These are phyloP conservation scores for Ageneiosus marmoratus DNA, from an alignment of 2,113 vertebrate species.

Conservation along the genomic window DNA sequence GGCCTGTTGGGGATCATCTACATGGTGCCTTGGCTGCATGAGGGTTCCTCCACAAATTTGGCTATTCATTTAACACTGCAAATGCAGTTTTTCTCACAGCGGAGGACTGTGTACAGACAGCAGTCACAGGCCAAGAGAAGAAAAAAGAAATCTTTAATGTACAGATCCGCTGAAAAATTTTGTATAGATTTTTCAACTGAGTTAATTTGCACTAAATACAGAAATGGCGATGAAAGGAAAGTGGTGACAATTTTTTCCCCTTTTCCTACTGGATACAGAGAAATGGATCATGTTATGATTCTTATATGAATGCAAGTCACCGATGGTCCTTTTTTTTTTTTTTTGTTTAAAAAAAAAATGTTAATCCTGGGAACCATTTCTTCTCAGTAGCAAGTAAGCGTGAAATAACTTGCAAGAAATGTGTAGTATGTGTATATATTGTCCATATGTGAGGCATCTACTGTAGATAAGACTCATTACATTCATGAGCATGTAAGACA, in stretches of 20 bases:
- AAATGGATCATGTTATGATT: slow-evolving; percentile 62
- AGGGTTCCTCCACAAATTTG: slow-evolving; percentile 50
- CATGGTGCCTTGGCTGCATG: slow-evolving; percentile 61
- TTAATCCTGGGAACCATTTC: slow-evolving; percentile 52
- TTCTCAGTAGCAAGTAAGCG: slow-evolving; percentile 57
- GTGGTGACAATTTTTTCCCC: slow-evolving; percentile 55
- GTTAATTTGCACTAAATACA: slow-evolving; percentile 79
- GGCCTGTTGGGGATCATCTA: slow-evolving; percentile 52
- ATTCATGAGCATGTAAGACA: not conserved
- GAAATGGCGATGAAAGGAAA: slow-evolving; percentile 58
- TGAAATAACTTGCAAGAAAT: not conserved
- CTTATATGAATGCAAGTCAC: slow-evolving; percentile 72
- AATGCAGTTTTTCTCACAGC: slow-evolving; percentile 51
- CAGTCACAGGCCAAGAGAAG: slow-evolving; percentile 33
- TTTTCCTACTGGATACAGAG: slow-evolving; percentile 54
- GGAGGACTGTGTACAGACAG: slow-evolving; percentile 43
- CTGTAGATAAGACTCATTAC: slow-evolving; percentile 1
- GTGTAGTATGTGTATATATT: slow-evolving; percentile 7
- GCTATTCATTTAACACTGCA: slow-evolving; percentile 54
- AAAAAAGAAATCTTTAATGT: slow-evolving; percentile 56
- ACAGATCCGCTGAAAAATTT: slow-evolving; percentile 67
- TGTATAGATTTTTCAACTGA: slow-evolving; percentile 68
- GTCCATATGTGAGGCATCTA: slow-evolving; percentile 3
- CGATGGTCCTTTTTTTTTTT: slow-evolving; percentile 60
- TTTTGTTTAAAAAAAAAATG: no score